Evolutionary conservation across 2,113 vertebrate genomes (phyloP).

Genomic region (Origma solitaria): DNA sequence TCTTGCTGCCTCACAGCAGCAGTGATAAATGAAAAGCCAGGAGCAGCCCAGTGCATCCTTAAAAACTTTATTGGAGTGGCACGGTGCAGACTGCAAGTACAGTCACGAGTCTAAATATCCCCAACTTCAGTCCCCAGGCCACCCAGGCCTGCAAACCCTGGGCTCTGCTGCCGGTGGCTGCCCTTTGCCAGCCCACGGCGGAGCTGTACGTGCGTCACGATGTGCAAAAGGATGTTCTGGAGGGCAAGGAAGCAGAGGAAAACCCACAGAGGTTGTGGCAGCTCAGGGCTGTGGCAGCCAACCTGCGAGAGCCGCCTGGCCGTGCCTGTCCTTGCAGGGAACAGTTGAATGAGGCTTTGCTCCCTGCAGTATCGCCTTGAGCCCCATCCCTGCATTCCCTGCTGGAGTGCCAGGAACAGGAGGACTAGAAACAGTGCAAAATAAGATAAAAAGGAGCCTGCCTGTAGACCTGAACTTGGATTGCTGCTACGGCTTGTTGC

Average conservation of each 20-base stretch:
- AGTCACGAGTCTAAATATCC: constrained; percentile 23
- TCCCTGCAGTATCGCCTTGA: background rate
- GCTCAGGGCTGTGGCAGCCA: background rate
- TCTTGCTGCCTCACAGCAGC: background rate
- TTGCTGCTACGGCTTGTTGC: background rate
- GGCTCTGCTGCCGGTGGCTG: background rate
- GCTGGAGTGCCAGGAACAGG: background rate
- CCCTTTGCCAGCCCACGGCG: background rate
- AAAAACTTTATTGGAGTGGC: constrained; percentile 51
- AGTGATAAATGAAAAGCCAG: background rate
- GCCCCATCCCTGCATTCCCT: background rate
- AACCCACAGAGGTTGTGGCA: background rate
- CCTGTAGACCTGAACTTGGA: background rate
- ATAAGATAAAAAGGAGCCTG: rapidly evolving
- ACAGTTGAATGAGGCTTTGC: rapidly evolving
- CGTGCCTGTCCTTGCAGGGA: background rate
- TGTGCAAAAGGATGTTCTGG: background rate
- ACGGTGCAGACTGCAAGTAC: background rate
- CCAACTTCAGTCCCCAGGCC: background rate
- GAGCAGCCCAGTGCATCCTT: background rate
- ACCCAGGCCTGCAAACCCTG: background rate
- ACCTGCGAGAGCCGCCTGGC: rapidly evolving
- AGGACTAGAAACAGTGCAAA: background rate
- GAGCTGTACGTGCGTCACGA: background rate
- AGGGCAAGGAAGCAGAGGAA: background rate